phyloP scores from a whole-genome alignment of 2,113 vertebrate species.

The Lophura nycthemera region DNA sequence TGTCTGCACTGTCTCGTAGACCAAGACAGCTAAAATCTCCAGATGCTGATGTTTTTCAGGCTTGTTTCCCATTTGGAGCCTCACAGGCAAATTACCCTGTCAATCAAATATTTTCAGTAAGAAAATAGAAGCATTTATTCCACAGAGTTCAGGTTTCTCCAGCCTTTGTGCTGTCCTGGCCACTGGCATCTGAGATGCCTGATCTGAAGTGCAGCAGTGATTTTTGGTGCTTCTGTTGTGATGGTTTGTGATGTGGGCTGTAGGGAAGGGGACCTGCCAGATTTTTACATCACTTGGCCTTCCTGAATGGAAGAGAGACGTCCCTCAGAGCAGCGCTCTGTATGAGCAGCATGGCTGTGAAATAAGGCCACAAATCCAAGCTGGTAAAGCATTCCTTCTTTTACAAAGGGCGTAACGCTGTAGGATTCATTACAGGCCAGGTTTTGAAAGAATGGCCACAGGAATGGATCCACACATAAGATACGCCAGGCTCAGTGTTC shows the following conservation, averaged over 20 bases:
- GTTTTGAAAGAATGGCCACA: background rate
- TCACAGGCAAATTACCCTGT: slow-evolving; percentile 28
- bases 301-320: background rate
- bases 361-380: background rate
- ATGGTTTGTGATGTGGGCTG: background rate
- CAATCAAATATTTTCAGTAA: slow-evolving; percentile 24
- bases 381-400: background rate
- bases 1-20: slow-evolving; percentile 11
- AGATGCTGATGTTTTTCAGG: slow-evolving; percentile 54
- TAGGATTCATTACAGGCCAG: background rate
- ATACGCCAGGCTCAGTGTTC: background rate
- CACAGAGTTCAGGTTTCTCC: slow-evolving; percentile 4
- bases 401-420: background rate
- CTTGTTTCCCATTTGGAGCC: slow-evolving; percentile 33
- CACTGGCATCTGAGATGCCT: background rate
- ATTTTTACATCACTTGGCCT: background rate
- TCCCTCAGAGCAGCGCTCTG: background rate
- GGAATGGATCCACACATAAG: background rate
- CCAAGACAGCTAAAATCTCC: slow-evolving; percentile 35
- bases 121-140: slow-evolving; percentile 13
- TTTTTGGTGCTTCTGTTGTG: background rate
- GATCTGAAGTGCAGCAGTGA: background rate
- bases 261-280: background rate
- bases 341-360: background rate
- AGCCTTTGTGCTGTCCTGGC: background rate